Base-by-base conservation (phyloP, 2,797 vertebrate genomes). In the Arrhamphus sclerolepis region DNA sequence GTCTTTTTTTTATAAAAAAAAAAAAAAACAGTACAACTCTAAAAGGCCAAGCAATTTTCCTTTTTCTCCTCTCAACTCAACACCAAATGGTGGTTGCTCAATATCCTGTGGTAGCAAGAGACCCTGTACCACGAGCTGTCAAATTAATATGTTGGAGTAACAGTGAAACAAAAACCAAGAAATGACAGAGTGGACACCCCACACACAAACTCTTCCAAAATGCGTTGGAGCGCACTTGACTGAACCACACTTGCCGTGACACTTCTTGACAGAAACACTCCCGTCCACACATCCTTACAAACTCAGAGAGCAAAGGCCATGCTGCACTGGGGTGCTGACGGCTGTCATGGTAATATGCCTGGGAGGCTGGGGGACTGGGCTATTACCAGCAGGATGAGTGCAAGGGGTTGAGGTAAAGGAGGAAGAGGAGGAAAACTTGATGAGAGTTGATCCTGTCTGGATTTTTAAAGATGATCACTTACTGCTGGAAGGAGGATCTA, bases 261-360 rank as follows among this genome's bases (percentile, higher is more conserved):
- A 82, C 74, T 74, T 84, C 72, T 43, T 83, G 73, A 85, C 81
- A 80, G 77, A 66, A 56, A 66, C 78, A 78, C 69, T 68, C 66
- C 59, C 75, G 56, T 77, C 73, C 62, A 53, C 44, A 61, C 77
- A 61, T 75, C 49, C 56, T 70, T 46, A 65, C 73, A 78, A 64
- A 77, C 80, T 66, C 46, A 2, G 56, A 58, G 78, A 46, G 68
- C 86, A 86, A 83, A 88, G 78, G 81, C 77, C 83, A 79, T 7
- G 26, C 59, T 60, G 77, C 76, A 58, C 71, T 68, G 81, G 86
- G 82, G 87, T 86, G 80, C 78, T 85, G 84, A 89, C 53, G 77
- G 78, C 78, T 88, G 86, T 89, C 86, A 87, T 86, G 85, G 76
- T 86, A 83, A 84, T 87, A 66, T 75, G 77, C 68, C 77, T 39